Percentiles rank a stretch among this genome's conserved stretches.
Conservation (phyloP, 2,797 vertebrate genomes). For the Pseudomugil tenellus region DNA sequence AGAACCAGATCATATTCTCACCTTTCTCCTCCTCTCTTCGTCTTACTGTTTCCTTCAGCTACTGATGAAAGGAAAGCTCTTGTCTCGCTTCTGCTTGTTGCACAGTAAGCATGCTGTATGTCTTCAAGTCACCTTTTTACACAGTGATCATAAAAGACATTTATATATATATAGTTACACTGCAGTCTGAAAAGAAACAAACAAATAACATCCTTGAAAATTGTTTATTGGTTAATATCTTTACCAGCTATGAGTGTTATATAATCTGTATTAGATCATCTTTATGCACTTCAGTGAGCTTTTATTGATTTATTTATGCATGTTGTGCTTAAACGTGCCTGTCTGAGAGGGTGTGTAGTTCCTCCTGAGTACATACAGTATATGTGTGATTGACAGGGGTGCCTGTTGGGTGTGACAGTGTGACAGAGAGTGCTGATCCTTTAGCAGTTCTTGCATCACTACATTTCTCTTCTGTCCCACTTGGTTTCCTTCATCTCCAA, state of each 20-base stretch:
- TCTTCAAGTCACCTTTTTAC: constrained; percentile 14
- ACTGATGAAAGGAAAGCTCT: constrained; percentile 23
- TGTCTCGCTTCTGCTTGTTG: constrained; percentile 1
- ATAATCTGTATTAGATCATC: background rate
- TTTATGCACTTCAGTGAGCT: background rate
- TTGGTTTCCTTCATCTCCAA: constrained; percentile 50
- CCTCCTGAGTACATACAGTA: background rate
- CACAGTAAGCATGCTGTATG: background rate
- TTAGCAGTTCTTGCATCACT: constrained; percentile 48
- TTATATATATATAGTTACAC: background rate
- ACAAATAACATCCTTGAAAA: constrained; percentile 18
- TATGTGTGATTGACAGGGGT: constrained; percentile 57
- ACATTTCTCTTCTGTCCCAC: constrained; percentile 45
- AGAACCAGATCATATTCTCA: constrained; percentile 24
- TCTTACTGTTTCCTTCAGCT: constrained; percentile 7
- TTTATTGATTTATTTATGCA: background rate
- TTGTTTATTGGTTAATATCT: background rate
- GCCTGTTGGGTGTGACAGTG: constrained; percentile 58
- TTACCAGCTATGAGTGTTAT: background rate
- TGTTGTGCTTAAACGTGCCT: background rate
- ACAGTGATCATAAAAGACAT: background rate
- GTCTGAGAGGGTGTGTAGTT: background rate
- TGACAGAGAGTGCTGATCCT: constrained; percentile 66
- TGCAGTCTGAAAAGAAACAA: background rate
- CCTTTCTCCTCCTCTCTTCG: constrained; percentile 16